These are phyloP conservation scores for Agrochola litura DNA, from an alignment of 2,888 invertebrate species.

Conservation along the genomic window DNA sequence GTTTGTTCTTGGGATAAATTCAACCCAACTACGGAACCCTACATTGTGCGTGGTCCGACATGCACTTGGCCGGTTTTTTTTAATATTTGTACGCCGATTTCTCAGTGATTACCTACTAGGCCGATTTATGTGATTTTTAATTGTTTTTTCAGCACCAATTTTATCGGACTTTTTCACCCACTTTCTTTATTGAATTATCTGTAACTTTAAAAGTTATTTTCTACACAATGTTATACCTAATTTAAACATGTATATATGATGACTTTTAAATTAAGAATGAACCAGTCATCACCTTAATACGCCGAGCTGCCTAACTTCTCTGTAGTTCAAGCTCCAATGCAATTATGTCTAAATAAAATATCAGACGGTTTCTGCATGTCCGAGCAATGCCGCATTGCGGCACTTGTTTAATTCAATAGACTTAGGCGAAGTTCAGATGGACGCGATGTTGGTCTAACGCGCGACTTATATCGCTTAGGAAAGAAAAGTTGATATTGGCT, in stretches of 20 bases:
- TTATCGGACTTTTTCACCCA: background rate
- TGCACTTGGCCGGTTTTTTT: background rate
- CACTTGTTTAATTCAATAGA: slow-evolving; percentile 61
- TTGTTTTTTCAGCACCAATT: background rate
- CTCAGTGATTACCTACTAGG: background rate
- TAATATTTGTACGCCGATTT: background rate
- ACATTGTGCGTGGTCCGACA: no score
- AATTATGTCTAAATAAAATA: slow-evolving; percentile 65
- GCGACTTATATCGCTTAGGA: slow-evolving; percentile 1
- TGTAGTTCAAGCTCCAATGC: slow-evolving; percentile 57
- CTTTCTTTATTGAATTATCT: background rate
- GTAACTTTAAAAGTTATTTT: background rate
- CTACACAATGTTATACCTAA: background rate
- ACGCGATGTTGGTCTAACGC: slow-evolving; percentile 7
- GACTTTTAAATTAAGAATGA: slow-evolving; percentile 9
- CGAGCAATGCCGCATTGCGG: slow-evolving; percentile 61
- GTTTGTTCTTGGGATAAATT: no score
- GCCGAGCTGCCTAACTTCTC: slow-evolving; percentile 12
- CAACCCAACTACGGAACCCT: no score
- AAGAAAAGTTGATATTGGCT: background rate
- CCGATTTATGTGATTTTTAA: background rate
- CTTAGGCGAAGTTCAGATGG: slow-evolving; percentile 42
- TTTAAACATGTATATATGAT: background rate
- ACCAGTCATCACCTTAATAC: background rate
- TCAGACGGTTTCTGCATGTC: slow-evolving; percentile 50